Evolutionary conservation across 1,140 invertebrate species (phyloP).

Genomic region (Diuraphis noxia): DNA sequence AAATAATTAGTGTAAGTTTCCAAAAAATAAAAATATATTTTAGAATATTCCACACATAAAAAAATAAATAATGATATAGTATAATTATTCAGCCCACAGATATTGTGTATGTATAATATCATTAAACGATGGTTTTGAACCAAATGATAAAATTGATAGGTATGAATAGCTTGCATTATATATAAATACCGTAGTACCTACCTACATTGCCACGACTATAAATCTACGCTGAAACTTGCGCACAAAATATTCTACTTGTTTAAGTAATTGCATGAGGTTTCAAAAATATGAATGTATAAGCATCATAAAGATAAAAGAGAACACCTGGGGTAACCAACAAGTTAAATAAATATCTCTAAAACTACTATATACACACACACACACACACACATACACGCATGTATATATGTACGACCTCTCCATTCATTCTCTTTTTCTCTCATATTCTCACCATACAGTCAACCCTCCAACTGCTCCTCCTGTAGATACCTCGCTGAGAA

Average conservation of each 20-base stretch:
- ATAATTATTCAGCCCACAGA: too few species aligned
- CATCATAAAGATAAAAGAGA: not conserved
- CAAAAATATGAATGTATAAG: not conserved
- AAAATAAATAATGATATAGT: too few species aligned
- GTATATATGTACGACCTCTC: not conserved
- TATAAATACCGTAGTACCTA: not conserved
- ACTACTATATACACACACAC: not conserved
- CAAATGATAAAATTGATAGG: not conserved
- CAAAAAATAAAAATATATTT: not conserved
- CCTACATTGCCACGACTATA: not conserved
- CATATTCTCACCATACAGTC: not conserved
- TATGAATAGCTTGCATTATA: not conserved
- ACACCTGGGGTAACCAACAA: conserved; percentile 34
- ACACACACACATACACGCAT: too few species aligned
- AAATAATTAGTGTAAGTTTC: not conserved
- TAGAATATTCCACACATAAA: not conserved
- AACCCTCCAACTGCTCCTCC: not conserved
- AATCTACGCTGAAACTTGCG: not conserved
- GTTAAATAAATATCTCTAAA: not conserved
- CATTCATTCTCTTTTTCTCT: too few species aligned
- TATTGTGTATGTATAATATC: not conserved
- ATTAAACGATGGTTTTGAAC: not conserved
- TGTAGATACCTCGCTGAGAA: not conserved
- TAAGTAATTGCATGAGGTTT: conserved; percentile 15
- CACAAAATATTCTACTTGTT: not conserved